These are phyloP conservation scores for Drosophila borborema DNA, from an alignment of 2,888 invertebrate species.

Conservation along the genomic window DNA sequence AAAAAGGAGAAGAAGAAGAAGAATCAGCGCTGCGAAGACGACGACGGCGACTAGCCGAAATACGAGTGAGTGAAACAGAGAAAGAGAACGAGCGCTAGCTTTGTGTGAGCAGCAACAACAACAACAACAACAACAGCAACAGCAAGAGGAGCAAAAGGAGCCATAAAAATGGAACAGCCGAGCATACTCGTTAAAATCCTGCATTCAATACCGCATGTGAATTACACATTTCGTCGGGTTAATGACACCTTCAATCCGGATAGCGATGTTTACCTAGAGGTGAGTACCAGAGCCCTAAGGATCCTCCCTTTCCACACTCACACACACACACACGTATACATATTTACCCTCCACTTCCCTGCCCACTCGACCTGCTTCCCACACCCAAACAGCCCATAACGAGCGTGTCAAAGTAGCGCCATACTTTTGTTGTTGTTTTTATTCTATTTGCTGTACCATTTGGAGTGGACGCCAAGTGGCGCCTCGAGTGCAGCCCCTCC, in stretches of 20 bases:
- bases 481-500: slow-evolving; percentile 42
- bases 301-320: background rate
- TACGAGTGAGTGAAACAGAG: slow-evolving; percentile 13
- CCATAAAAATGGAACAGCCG: slow-evolving; percentile 89
- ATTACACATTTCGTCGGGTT: slow-evolving; percentile 94
- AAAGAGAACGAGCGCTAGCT: slow-evolving; percentile 13
- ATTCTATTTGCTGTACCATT: slow-evolving; percentile 18
- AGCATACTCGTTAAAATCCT: slow-evolving; percentile 94
- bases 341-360: background rate
- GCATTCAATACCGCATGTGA: slow-evolving; percentile 96
- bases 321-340: too few relatives aligned
- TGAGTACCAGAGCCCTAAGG: slow-evolving; percentile 84
- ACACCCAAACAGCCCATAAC: background rate
- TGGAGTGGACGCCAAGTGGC: slow-evolving; percentile 35
- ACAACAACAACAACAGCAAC: slow-evolving; percentile 17
- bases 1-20: slow-evolving; percentile 1
- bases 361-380: slow-evolving; percentile 9
- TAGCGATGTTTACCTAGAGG: slow-evolving; percentile 95
- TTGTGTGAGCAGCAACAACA: slow-evolving; percentile 47
- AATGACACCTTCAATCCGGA: slow-evolving; percentile 96
- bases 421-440: slow-evolving; percentile 6
- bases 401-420: slow-evolving; percentile 32
- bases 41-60: slow-evolving; percentile 29
- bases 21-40: slow-evolving; percentile 21
- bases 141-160: slow-evolving; percentile 42